Percentiles rank a stretch among this genome's conserved stretches.
These are phyloP conservation scores for Schizaphis graminum DNA, from an alignment of 2,888 invertebrate species.

Conservation along the genomic window DNA sequence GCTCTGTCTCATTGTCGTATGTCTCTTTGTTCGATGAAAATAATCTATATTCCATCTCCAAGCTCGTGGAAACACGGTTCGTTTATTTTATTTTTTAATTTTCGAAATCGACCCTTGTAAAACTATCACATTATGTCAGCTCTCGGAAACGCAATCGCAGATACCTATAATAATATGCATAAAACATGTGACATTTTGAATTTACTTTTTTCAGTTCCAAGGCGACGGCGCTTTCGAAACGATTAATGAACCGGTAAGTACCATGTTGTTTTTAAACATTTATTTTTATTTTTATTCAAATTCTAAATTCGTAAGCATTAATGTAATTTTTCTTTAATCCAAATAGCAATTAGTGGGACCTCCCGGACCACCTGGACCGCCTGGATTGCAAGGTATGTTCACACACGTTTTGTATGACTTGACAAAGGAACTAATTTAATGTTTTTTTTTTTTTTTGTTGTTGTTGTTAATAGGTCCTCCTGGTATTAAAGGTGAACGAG, in stretches of 20 bases:
- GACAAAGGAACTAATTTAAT: background rate
- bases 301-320: conserved; percentile 19
- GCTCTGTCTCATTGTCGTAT: background rate
- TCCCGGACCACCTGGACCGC: conserved; percentile 80
- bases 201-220: conserved; percentile 61
- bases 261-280: background rate
- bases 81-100: background rate
- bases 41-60: background rate
- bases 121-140: background rate
- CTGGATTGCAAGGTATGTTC: conserved; percentile 80
- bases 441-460: background rate
- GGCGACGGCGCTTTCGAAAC: conserved; percentile 66
- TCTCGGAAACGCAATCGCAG: background rate
- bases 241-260: conserved; percentile 64
- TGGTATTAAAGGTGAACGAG: conserved; percentile 88
- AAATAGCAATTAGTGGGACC: conserved; percentile 66
- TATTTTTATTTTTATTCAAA: background rate
- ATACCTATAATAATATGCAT: background rate
- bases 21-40: background rate
- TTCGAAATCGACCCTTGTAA: background rate
- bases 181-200: background rate
- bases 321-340: conserved; percentile 24
- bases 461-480: conserved; percentile 78
- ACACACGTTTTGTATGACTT: conserved; percentile 71
- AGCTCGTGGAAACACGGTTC: background rate